Conservation (phyloP, 2,797 vertebrate species). For the Bovichtus diacanthus region DNA sequence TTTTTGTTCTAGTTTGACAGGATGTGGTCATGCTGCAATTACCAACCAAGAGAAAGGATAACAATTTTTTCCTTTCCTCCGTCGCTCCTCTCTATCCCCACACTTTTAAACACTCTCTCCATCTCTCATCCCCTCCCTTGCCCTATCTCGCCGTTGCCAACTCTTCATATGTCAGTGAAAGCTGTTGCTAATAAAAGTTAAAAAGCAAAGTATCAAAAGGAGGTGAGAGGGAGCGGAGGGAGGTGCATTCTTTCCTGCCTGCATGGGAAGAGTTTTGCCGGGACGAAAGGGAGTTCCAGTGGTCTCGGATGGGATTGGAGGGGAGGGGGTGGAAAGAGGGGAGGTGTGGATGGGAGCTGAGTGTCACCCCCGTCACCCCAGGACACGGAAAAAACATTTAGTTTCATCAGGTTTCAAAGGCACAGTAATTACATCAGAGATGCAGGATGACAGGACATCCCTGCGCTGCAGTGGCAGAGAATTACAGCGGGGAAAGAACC, state of each 20-base stretch:
- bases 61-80: slow-evolving; percentile 27
- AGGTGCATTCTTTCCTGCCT: slow-evolving; percentile 76
- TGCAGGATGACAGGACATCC: slow-evolving; percentile 74
- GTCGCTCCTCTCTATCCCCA: slow-evolving; percentile 17
- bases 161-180: slow-evolving; percentile 71
- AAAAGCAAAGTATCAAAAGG: slow-evolving; percentile 81
- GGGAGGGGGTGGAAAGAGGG: slow-evolving; percentile 15
- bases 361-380: slow-evolving; percentile 74
- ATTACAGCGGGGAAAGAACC: slow-evolving; percentile 45
- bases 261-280: slow-evolving; percentile 68
- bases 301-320: slow-evolving; percentile 44
- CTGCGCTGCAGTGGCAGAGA: slow-evolving; percentile 34
- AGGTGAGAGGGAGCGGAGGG: slow-evolving; percentile 75
- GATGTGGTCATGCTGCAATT: slow-evolving; percentile 40
- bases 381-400: slow-evolving; percentile 79
- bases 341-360: slow-evolving; percentile 61
- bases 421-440: slow-evolving; percentile 81
- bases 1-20: slow-evolving; percentile 33
- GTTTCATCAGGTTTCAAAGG: slow-evolving; percentile 84
- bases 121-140: slow-evolving; percentile 46
- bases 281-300: slow-evolving; percentile 57
- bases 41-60: slow-evolving; percentile 34
- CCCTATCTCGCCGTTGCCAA: slow-evolving; percentile 44
- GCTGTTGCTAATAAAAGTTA: slow-evolving; percentile 84
- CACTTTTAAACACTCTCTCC: slow-evolving; percentile 37